Base-by-base conservation (phyloP, 2,113 vertebrate genomes). In the Cervus canadensis region DNA sequence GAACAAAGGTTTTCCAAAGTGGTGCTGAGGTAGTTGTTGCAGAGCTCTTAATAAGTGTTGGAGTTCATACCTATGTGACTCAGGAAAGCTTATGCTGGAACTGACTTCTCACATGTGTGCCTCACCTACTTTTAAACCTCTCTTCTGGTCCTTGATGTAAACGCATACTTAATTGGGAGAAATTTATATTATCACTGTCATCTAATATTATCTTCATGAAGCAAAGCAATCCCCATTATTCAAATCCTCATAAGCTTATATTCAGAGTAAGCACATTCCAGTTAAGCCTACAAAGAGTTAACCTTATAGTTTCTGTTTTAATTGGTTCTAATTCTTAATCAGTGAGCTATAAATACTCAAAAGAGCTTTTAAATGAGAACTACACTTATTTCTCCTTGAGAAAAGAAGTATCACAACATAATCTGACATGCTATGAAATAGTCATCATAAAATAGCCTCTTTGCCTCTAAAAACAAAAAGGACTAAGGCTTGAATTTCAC, bases 261-360 rank as follows among this genome's bases (percentile, higher is more conserved):
- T 87, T 93, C 23, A 88, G 28, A 79, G n/a, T 33, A 81, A 74
- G 3, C 52, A 79, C 9, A 67, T 87, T 96, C 30, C 59, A 90
- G 59, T 93, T 59, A 81, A n/a, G 74, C 57, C 45, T 95, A 56
- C 30, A 91, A 97, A 91, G 50, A 33, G n/a, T 82, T 93, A 93
- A 85, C 40, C 26, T 92, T 94, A 95, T 28, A 50, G 79, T 90
- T 78, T 98, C 36, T 30, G 78, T 60, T 67, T 96, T 62, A 98
- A 96, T 88, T 96, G 54, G 23, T 82, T 56, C 95, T 96, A 96
- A 95, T 97, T 97, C 67, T 94, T 94, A 97, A 98, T 92, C 96
- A 90, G 97, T 96, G 84, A 94, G 82, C 84, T 96, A 93, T 59
- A 92, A 96, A 88, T 79, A 94, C 85, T 92, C 79, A 83, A 95